Conservation (phyloP, 2,888 invertebrate species). For the Phlogophora meticulosa region DNA sequence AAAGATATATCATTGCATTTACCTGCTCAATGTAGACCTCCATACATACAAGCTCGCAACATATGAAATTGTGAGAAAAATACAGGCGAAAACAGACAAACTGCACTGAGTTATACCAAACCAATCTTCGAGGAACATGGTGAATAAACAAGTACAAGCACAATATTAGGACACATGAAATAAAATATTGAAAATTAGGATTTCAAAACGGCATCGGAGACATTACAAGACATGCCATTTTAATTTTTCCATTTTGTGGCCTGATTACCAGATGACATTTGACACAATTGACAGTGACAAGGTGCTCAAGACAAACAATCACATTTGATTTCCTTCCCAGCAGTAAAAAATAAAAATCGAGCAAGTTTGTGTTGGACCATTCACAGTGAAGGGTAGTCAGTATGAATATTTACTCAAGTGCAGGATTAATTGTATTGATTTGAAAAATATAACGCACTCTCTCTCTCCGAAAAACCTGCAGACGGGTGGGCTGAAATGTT, state of each 20-base stretch:
- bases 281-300: too few species aligned
- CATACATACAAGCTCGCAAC: slow-evolving; percentile 97
- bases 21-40: slow-evolving; percentile 95
- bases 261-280: not conserved
- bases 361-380: too few species aligned
- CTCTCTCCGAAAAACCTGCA: too few species aligned
- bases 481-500: too few species aligned
- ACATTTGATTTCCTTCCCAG: too few species aligned
- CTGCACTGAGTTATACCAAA: slow-evolving; percentile 83
- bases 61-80: slow-evolving; percentile 94
- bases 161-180: slow-evolving; percentile 31
- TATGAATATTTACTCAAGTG: too few species aligned
- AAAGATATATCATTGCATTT: slow-evolving; percentile 62
- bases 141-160: slow-evolving; percentile 44
- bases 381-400: too few species aligned
- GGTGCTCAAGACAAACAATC: too few species aligned
- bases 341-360: too few species aligned
- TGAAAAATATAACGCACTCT: too few species aligned
- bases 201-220: slow-evolving; percentile 37
- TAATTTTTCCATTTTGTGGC: not conserved
- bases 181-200: slow-evolving; percentile 26
- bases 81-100: slow-evolving; percentile 93
- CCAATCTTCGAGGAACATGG: slow-evolving; percentile 67
- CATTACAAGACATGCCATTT: slow-evolving; percentile 5
- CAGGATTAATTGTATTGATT: too few species aligned